Evolutionary conservation across 2,797 vertebrate genomes (phyloP).

Genomic region (Nasua narica): DNA sequence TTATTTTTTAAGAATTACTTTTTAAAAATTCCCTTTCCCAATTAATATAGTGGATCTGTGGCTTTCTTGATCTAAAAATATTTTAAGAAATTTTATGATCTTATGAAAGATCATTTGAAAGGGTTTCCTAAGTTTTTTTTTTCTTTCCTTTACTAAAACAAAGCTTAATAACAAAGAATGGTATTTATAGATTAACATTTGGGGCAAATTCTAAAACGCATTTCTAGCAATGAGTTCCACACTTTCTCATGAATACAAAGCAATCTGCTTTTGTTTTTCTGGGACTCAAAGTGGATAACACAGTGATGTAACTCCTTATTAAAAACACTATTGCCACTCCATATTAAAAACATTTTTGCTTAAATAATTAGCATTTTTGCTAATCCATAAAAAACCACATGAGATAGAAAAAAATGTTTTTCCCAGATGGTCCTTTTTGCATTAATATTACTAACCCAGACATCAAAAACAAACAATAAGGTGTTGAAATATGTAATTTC

Average conservation of each 20-base stretch:
- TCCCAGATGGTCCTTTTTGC: constrained; percentile 13
- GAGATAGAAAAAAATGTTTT: neutral
- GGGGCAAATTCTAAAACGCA: constrained; percentile 6
- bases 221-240: neutral
- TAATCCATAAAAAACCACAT: constrained; percentile 34
- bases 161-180: constrained; percentile 12
- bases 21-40: neutral
- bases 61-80: constrained; percentile 14
- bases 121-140: neutral
- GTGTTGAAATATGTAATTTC: constrained; percentile 13
- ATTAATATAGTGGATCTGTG: neutral
- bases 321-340: neutral
- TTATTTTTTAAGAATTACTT: constrained; percentile 31
- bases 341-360: constrained; percentile 44
- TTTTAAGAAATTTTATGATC: neutral
- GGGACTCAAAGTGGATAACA: neutral
- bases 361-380: constrained; percentile 54
- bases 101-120: constrained; percentile 25
- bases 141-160: neutral
- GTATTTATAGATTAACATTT: constrained; percentile 47
- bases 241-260: constrained; percentile 3
- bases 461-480: constrained; percentile 43
- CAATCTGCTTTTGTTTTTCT: constrained; percentile 42
- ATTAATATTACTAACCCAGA: constrained; percentile 25
- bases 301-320: constrained; percentile 3